Percentiles rank a stretch among this genome's conserved stretches.
These are phyloP conservation scores for Thalassoma bifasciatum DNA, from an alignment of 2,113 vertebrate species.

Conservation along the genomic window DNA sequence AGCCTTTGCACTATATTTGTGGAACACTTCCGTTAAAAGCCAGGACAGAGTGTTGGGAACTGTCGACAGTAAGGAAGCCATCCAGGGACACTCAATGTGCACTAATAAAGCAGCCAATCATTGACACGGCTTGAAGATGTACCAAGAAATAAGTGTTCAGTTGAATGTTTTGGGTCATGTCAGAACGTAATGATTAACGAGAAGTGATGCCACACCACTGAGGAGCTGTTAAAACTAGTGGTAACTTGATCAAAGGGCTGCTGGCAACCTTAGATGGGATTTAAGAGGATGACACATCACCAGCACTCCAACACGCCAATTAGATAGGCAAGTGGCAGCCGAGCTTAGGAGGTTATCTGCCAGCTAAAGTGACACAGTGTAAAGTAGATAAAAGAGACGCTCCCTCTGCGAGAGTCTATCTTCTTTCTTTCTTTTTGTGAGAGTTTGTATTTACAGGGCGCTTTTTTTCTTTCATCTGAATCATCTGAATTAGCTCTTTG, in stretches of 20 bases:
- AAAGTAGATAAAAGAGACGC: constrained; percentile 47
- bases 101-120: constrained; percentile 6
- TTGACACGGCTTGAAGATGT: neutral
- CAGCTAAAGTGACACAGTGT: constrained; percentile 48
- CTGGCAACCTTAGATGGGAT: constrained; percentile 51
- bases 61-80: constrained; percentile 11
- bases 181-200: constrained; percentile 15
- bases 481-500: constrained; percentile 22
- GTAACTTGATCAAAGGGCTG: constrained; percentile 67
- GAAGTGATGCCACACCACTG: constrained; percentile 15
- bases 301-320: constrained; percentile 52
- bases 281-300: constrained; percentile 55
- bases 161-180: constrained; percentile 30
- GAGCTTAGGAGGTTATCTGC: constrained; percentile 55
- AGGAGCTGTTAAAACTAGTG: constrained; percentile 51
- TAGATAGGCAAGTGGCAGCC: constrained; percentile 47
- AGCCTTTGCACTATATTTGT: neutral
- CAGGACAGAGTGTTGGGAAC: neutral
- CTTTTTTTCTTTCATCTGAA: constrained; percentile 8
- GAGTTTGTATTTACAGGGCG: constrained; percentile 15
- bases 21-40: neutral
- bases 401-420: constrained; percentile 3
- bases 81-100: neutral
- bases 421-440: neutral
- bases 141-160: constrained; percentile 19